Conservation (phyloP, 2,113 vertebrate species). For the Micronisus gabar region DNA sequence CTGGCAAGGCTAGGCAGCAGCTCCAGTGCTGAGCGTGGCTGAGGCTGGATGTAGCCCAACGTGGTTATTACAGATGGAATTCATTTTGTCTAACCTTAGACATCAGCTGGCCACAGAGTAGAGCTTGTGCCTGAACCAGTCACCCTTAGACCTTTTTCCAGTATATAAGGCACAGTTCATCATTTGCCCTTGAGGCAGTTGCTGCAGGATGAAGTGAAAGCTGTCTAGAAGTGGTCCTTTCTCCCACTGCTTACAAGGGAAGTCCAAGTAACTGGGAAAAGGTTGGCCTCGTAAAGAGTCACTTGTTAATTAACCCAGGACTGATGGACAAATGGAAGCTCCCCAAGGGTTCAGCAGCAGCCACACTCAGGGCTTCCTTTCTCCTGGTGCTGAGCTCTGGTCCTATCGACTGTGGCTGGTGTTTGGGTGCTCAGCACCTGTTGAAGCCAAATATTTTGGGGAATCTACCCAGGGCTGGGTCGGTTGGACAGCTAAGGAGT, state of each 20-base stretch:
- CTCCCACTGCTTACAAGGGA: neutral
- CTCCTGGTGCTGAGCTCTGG: neutral
- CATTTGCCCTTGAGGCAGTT: neutral
- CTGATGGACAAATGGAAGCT: neutral
- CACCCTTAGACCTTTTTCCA: neutral
- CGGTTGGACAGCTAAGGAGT: neutral
- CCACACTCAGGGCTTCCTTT: neutral
- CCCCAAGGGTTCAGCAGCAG: neutral
- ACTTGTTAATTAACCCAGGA: neutral
- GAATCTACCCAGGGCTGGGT: neutral
- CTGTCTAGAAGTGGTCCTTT: neutral
- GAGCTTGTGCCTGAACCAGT: neutral
- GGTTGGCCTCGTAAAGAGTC: neutral
- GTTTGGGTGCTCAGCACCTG: neutral
- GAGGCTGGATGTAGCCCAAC: neutral
- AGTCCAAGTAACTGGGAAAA: neutral
- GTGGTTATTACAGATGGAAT: neutral
- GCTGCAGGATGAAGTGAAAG: neutral
- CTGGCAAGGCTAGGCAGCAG: neutral
- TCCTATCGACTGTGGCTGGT: neutral
- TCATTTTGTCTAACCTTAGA: neutral
- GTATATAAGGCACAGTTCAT: neutral
- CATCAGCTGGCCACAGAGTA: neutral
- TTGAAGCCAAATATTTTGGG: neutral
- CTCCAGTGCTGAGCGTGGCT: accelerated